Base-by-base conservation (phyloP, 2,113 vertebrate species). In the Guaruba guarouba region DNA sequence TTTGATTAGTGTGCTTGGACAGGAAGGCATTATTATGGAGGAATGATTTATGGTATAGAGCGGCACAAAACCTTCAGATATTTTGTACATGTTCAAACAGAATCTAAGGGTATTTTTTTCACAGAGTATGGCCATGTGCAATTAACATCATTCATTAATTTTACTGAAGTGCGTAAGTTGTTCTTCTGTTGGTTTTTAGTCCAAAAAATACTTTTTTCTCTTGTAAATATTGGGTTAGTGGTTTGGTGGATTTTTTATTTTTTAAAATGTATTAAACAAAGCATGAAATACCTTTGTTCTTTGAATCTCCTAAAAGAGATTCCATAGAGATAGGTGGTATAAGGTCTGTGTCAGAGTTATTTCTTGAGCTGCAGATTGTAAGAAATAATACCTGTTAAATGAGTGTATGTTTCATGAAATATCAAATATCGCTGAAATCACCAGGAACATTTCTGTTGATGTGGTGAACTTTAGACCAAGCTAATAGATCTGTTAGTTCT, bases 1-100 rank as follows among this genome's bases (percentile, higher is more conserved):
- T 94, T 95, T 96, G 95, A 96, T 96, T 95, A 96, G 95, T 96
- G 83, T 92, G 80, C 88, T 95, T 96, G 69, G 66, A 82, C 93
- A 97, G 92, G 69, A 96, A 92, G 80, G 25, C 66, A 91, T 95
- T 93, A 92, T 66, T 52, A 92, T 92, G 86, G 77, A 88, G 80
- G 37, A 95, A 31, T 96, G 92, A 96, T 97, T 96, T 96, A 94
- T 96, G 68, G 35, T n/a, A 37, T 3, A 49, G 17, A 82, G 62
- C 17, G 4, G 62, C 28, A 84, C 62, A 92, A 86, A 88, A 86
- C 83, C 52, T 83, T 52, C 69, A 82, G 44, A 8, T 25, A n/a
- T 93, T 93, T 88, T 66, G 35, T 62, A 61, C 73, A 6, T 44
- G 41, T 91, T 93, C 7, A 10, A 82, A 93, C 79, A 91, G 57